phyloP scores from a whole-genome alignment of 1,140 invertebrate species.

The Ceratina japonica region DNA sequence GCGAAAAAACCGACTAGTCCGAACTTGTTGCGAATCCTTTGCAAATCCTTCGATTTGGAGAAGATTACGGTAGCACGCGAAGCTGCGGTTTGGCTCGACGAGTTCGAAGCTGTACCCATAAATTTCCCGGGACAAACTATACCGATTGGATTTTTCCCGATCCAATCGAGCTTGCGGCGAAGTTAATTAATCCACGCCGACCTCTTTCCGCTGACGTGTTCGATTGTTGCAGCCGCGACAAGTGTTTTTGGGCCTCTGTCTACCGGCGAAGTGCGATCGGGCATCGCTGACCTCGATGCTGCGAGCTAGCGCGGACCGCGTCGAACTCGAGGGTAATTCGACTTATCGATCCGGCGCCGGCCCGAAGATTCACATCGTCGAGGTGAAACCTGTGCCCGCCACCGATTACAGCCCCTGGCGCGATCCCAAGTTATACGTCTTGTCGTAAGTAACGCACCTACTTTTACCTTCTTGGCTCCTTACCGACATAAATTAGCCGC shows the following conservation, averaged over 20 bases:
- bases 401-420: conserved; percentile 82
- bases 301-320: conserved; percentile 77
- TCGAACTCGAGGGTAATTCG: conserved; percentile 75
- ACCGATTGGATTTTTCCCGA: not conserved
- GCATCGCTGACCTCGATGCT: conserved; percentile 83
- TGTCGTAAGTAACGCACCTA: conserved; percentile 81
- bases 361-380: conserved; percentile 79
- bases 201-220: no score
- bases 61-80: not conserved
- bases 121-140: not conserved
- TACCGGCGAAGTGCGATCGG: conserved; percentile 84
- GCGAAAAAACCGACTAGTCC: no score
- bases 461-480: conserved; percentile 7
- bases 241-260: conserved; percentile 86
- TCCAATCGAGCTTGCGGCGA: not conserved
- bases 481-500: conserved; percentile 8
- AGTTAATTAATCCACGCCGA: not conserved
- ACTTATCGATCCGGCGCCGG: conserved; percentile 69
- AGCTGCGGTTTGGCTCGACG: not conserved
- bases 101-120: not conserved
- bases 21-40: not conserved
- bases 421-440: conserved; percentile 86
- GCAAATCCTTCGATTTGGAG: conserved; percentile 6
- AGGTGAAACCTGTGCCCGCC: conserved; percentile 85
- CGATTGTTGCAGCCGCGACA: conserved; percentile 81